Base-by-base conservation (phyloP, 2,113 vertebrate species). In the Pantherophis guttatus region DNA sequence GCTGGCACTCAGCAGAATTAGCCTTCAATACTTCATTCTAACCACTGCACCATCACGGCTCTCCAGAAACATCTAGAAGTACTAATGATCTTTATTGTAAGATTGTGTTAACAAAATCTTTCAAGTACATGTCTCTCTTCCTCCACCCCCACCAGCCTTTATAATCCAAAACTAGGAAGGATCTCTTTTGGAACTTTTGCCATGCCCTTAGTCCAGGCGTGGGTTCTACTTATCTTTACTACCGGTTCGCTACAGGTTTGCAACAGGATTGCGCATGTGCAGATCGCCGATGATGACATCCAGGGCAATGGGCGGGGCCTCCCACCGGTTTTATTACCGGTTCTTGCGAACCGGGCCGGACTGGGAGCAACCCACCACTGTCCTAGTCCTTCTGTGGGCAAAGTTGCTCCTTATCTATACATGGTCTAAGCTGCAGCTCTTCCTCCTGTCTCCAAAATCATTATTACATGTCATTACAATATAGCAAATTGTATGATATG, bases 61-160 rank as follows among this genome's bases (percentile, higher is more conserved):
- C 65, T 70, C 29, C 29, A 19, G 33, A 81, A 81, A 17, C 75
- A 21, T 39, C 39, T 3, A 19, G 70, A 39, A 81, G 33, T 81
- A 21, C 75, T 39, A 33, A 2, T 5, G 19, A 3, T 81, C 5
- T 81, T 39, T 39, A 75, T 8, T 44, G 8, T 44, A 81, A 81
- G 70, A 3, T 81, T 39, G 33, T 8, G 39, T 21, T 21, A 81
- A 81, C 75, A 81, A 21, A 21, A 81, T 81, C 33, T 81, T 81
- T 33, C 75, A 39, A 81, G 33, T 9, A 81, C 33, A 81, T 21
- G 33, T 39, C 17, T 81, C 23, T 26, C 24, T 26, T 11, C 24
- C 17, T 7, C 8, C 33, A 48, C 4, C 1, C 1, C 9, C 24
- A 0, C 5, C 17, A 1, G 1, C 7, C 33, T 9, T 81, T 21